phyloP scores from a whole-genome alignment of 2,797 vertebrate species.

The Rhynchonycteris naso region DNA sequence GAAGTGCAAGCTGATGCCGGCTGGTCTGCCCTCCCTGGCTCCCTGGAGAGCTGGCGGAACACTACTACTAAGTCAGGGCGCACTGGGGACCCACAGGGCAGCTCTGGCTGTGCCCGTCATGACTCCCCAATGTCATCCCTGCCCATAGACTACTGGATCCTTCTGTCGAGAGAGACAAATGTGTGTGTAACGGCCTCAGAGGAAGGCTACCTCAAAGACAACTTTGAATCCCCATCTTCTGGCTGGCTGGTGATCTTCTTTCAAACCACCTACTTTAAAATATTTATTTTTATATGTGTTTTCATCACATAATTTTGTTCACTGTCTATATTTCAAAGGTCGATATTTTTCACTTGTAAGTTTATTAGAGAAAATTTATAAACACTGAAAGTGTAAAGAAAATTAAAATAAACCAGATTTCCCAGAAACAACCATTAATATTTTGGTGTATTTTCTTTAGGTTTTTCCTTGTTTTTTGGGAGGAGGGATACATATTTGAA shows the following conservation, averaged over 20 bases:
- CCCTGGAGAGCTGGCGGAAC: neutral
- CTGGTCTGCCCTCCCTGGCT: neutral
- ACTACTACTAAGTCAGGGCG: neutral
- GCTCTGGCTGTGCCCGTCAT: neutral
- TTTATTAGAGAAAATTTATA: neutral
- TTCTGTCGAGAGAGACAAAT: neutral
- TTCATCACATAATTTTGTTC: neutral
- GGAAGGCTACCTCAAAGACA: neutral
- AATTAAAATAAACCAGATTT: neutral
- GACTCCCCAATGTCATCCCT: neutral
- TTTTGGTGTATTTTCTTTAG: constrained; percentile 16
- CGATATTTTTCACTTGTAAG: neutral
- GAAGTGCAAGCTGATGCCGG: neutral
- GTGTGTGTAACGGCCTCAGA: neutral
- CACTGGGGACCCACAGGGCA: neutral
- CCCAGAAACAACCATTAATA: neutral
- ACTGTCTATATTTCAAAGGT: neutral
- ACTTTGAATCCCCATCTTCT: neutral
- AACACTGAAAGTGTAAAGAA: neutral
- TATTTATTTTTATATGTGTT: constrained; percentile 8
- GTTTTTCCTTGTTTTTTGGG: neutral
- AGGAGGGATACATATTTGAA: neutral
- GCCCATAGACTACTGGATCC: neutral
- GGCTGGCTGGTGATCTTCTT: neutral
- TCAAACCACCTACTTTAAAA: neutral